These are phyloP conservation scores for Dromas ardeola DNA, from an alignment of 2,113 vertebrate genomes.

Conservation along the genomic window DNA sequence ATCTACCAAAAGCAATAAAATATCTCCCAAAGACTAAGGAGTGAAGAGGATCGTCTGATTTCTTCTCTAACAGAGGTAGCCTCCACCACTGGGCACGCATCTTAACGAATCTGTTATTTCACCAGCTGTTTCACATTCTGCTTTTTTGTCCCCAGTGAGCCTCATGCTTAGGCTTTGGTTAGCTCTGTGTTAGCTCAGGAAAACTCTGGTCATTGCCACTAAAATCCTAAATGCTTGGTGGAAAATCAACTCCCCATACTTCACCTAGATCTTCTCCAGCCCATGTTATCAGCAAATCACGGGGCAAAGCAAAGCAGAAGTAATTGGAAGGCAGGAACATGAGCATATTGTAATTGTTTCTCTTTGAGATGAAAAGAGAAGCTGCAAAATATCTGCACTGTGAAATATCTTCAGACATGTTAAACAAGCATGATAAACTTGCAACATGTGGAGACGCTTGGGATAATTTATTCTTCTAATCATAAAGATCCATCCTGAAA, in stretches of 20 bases:
- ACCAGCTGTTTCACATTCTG: not conserved
- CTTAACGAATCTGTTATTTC: not conserved
- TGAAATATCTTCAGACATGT: constrained; percentile 53
- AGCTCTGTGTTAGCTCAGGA: not conserved
- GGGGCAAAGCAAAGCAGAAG: constrained; percentile 14
- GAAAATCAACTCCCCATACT: not conserved
- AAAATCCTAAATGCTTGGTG: not conserved
- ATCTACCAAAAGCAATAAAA: not conserved
- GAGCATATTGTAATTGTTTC: constrained; percentile 24
- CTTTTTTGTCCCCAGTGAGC: not conserved
- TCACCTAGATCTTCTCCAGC: not conserved
- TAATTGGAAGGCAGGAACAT: constrained; percentile 12
- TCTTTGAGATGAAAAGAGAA: constrained; percentile 29
- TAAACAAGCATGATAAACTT: constrained; percentile 53
- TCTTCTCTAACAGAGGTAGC: not conserved
- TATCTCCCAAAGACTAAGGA: not conserved
- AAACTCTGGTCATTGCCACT: not conserved
- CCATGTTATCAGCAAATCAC: not conserved
- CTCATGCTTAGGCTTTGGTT: not conserved
- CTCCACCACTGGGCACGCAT: fast-evolving
- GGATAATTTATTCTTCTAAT: constrained; percentile 69
- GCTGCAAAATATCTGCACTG: constrained; percentile 54
- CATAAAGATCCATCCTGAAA: constrained; percentile 55
- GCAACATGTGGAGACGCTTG: not conserved
- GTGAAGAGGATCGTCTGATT: not conserved